A percentile compares a stretch with the other conserved stretches of the same genome.
These are phyloP conservation scores for Egretta garzetta DNA, from an alignment of 2,113 vertebrate species.

Conservation along the genomic window DNA sequence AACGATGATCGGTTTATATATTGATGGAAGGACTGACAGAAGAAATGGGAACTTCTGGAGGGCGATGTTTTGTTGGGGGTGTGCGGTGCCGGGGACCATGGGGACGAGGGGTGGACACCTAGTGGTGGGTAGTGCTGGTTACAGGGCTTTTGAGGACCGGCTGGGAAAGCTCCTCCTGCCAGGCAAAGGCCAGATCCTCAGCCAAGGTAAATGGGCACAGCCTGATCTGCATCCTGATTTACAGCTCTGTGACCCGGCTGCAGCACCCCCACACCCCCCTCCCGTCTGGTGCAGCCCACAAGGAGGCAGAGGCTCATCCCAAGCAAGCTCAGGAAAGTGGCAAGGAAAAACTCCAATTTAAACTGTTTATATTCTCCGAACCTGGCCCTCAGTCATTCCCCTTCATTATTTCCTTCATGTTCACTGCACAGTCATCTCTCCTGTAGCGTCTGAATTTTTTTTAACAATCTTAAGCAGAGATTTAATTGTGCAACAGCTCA, in stretches of 20 bases:
- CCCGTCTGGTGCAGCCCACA: not conserved
- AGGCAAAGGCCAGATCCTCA: not conserved
- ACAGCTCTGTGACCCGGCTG: too few species aligned
- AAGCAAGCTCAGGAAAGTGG: not conserved
- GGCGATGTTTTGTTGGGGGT: not conserved
- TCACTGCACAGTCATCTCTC: not conserved
- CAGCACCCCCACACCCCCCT: not conserved
- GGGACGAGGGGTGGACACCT: not conserved
- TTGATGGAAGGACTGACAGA: not conserved
- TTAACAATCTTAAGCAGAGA: not conserved
- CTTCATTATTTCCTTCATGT: not conserved
- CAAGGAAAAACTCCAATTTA: not conserved
- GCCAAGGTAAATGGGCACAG: not conserved
- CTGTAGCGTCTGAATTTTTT: not conserved
- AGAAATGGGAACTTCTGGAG: not conserved
- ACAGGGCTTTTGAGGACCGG: not conserved
- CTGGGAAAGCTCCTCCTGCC: not conserved
- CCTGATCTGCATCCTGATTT: accelerated
- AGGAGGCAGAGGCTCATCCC: not conserved
- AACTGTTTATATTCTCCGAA: not conserved
- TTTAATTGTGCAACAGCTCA: conserved; percentile 1
- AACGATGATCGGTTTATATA: not conserved
- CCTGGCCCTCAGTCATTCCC: not conserved
- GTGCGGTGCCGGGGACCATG: not conserved
- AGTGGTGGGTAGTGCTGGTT: not conserved